Conservation (phyloP, 1,140 invertebrate species). For the Drosophila neocordata region DNA sequence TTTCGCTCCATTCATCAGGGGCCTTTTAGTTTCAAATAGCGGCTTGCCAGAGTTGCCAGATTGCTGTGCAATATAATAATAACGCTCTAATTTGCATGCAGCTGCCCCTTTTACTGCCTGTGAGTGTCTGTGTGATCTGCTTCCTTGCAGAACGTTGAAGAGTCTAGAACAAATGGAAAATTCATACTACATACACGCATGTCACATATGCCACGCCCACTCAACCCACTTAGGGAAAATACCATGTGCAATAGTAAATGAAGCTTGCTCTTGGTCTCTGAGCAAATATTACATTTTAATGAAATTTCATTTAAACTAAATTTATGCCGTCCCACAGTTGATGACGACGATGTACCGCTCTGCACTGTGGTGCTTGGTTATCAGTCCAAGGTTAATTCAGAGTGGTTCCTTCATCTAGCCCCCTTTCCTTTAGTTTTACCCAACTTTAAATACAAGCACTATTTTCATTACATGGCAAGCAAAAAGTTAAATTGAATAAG, state of each 20-base stretch:
- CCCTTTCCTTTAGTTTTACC: background rate
- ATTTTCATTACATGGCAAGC: constrained; percentile 52
- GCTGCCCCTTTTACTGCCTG: constrained; percentile 20
- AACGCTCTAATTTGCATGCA: constrained; percentile 76
- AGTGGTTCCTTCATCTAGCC: background rate
- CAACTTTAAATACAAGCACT: constrained; percentile 47
- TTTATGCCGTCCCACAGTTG: constrained; percentile 52
- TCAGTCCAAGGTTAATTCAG: constrained; percentile 39
- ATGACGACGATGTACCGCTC: constrained; percentile 11
- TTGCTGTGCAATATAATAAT: constrained; percentile 67
- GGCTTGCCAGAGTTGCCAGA: constrained; percentile 48
- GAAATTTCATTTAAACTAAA: constrained; percentile 74
- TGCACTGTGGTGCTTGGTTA: background rate
- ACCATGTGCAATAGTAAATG: constrained; percentile 47
- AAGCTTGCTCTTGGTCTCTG: constrained; percentile 35
- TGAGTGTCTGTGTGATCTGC: background rate
- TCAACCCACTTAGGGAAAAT: background rate
- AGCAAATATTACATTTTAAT: constrained; percentile 74
- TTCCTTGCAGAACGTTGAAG: background rate
- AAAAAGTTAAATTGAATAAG: constrained; percentile 78
- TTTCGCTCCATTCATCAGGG: constrained; percentile 56
- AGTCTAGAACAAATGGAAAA: constrained; percentile 40
- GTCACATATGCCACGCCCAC: constrained; percentile 57
- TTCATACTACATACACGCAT: constrained; percentile 29
- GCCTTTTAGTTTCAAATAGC: constrained; percentile 34